Percentiles rank a stretch among this genome's conserved stretches.
phyloP scores from a whole-genome alignment of 2,797 vertebrate species.

The Phrynocephalus forsythii region DNA sequence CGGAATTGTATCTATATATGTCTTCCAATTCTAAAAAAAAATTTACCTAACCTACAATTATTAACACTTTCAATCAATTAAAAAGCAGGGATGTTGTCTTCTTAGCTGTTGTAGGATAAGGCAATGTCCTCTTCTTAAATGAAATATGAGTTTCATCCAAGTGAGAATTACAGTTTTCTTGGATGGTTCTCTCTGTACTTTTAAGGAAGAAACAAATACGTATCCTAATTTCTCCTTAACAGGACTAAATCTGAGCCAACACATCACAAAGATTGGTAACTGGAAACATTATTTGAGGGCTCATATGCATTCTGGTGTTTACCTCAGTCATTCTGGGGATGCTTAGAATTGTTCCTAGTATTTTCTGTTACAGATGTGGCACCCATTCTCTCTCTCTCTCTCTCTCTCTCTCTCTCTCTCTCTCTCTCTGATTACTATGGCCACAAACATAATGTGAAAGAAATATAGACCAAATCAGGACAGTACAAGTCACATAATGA shows the following conservation, averaged over 20 bases:
- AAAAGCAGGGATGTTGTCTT: slow-evolving; percentile 55
- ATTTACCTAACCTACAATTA: slow-evolving; percentile 30
- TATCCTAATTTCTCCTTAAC: not conserved
- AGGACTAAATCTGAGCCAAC: not conserved
- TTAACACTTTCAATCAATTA: slow-evolving; percentile 58
- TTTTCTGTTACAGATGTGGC: no score
- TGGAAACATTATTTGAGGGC: no score
- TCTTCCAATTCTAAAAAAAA: slow-evolving; percentile 23
- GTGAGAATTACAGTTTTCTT: slow-evolving; percentile 22
- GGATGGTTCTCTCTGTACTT: not conserved
- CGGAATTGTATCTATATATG: not conserved
- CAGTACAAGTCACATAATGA: no score
- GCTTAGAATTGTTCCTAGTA: no score
- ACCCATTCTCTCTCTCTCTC: no score
- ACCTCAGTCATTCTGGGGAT: no score
- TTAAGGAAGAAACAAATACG: not conserved
- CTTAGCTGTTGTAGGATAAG: slow-evolving; percentile 6
- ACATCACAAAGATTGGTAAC: not conserved
- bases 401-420: no score
- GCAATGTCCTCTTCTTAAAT: not conserved
- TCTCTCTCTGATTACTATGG: no score
- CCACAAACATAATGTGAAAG: no score
- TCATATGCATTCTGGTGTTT: no score
- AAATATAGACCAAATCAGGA: no score
- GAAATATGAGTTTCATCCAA: not conserved